Conservation (phyloP, 1,140 invertebrate genomes). For the Drosophila sechellia region DNA sequence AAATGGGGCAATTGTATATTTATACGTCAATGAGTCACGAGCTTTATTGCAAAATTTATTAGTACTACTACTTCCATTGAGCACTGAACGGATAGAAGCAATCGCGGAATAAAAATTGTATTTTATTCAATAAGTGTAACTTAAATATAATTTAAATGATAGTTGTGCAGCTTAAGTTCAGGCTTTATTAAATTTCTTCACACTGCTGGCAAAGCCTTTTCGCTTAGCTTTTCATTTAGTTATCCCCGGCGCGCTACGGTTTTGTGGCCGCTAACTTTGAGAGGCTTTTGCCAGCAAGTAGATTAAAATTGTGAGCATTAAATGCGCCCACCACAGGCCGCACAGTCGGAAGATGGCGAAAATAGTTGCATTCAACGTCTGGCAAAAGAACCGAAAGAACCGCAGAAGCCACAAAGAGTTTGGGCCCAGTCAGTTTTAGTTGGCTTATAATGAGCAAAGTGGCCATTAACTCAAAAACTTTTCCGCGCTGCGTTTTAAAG, state of each 20-base stretch:
- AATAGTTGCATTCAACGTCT: constrained; percentile 18
- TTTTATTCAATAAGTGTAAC: neutral
- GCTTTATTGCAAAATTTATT: constrained; percentile 17
- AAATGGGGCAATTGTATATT: constrained; percentile 1
- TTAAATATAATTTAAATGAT: too few species aligned
- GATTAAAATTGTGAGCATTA: constrained; percentile 68
- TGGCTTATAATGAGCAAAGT: constrained; percentile 79
- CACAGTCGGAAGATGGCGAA: neutral
- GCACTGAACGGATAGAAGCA: neutral
- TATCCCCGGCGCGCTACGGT: constrained; percentile 7
- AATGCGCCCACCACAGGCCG: constrained; percentile 54
- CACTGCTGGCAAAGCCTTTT: neutral
- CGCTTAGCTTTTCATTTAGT: constrained; percentile 17
- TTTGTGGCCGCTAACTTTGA: constrained; percentile 48
- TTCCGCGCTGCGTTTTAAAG: constrained; percentile 62
- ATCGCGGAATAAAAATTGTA: constrained; percentile 2
- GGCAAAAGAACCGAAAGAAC: constrained; percentile 39
- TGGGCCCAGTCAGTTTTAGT: constrained; percentile 65
- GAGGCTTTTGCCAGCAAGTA: constrained; percentile 53
- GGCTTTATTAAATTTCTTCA: neutral
- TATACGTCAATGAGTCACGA: neutral
- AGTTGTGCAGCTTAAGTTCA: neutral
- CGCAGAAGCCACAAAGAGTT: constrained; percentile 72
- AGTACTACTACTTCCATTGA: neutral
- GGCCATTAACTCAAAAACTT: constrained; percentile 75